Evolutionary conservation across 2,797 vertebrate species (phyloP).

Genomic region (Mormyrops attenuatus): DNA sequence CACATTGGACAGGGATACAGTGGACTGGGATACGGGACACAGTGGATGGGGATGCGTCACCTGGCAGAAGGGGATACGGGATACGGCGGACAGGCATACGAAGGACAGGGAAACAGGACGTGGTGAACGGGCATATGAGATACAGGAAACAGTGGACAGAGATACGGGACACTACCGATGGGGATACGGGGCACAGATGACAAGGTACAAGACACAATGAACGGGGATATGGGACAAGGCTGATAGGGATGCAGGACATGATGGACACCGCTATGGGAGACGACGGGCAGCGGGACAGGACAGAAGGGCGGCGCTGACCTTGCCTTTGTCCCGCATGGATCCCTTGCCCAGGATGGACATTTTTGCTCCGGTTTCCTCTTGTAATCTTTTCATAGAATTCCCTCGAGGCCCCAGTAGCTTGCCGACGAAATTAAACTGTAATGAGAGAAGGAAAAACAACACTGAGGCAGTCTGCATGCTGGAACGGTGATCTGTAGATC

Average conservation of each 20-base stretch:
- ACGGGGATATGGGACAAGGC: not conserved
- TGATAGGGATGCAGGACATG: not conserved
- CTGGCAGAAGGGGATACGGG: too few relatives aligned
- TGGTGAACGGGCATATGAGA: not conserved
- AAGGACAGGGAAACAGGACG: not conserved
- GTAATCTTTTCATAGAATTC: conserved; percentile 97
- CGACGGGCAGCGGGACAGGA: not conserved
- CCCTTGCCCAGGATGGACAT: conserved; percentile 99
- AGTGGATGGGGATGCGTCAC: too few relatives aligned
- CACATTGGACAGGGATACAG: too few relatives aligned
- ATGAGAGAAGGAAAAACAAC: conserved; percentile 45
- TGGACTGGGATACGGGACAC: not conserved
- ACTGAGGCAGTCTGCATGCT: conserved; percentile 27
- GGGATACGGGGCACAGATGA: not conserved
- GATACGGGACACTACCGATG: not conserved
- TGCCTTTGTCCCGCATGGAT: conserved; percentile 97
- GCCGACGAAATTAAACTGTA: conserved; percentile 98
- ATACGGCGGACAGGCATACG: not conserved
- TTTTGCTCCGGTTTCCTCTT: conserved; percentile 97
- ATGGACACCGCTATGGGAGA: not conserved
- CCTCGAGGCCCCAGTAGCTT: conserved; percentile 97
- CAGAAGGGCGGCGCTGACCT: conserved; percentile 62
- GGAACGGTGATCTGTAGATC: conserved; percentile 14
- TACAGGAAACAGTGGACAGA: not conserved
- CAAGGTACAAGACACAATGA: not conserved